Percentiles rank a stretch among this genome's conserved stretches.
phyloP scores from a whole-genome alignment of 2,113 vertebrate species.

The Myrmophylax atrothorax region DNA sequence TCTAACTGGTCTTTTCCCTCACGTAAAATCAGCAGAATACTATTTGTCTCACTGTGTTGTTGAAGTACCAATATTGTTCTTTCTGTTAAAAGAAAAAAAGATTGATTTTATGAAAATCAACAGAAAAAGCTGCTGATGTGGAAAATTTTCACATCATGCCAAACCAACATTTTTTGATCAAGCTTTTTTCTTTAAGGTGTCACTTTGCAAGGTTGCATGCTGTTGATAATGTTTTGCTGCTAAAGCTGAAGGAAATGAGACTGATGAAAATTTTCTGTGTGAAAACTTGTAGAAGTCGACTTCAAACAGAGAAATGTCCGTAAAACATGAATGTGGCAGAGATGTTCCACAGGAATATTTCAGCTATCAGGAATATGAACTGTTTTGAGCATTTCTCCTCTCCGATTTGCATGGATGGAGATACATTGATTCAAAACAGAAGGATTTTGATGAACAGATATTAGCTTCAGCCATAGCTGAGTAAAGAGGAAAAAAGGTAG shows the following conservation, averaged over 20 bases:
- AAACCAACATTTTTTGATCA: neutral
- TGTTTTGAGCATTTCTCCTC: neutral
- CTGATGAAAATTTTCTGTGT: neutral
- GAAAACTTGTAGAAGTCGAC: neutral
- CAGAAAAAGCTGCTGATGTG: neutral
- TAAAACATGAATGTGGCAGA: neutral
- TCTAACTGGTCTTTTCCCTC: neutral
- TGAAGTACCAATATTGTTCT: neutral
- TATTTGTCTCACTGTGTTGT: neutral
- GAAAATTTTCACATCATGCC: neutral
- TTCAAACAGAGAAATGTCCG: neutral
- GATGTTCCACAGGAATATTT: neutral
- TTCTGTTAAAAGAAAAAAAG: neutral
- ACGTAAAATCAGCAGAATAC: neutral
- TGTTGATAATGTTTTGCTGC: neutral
- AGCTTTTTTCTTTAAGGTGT: neutral
- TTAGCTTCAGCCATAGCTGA: constrained; percentile 13
- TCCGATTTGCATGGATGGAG: neutral
- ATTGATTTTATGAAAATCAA: neutral
- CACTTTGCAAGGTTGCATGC: neutral
- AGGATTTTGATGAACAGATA: constrained; percentile 35
- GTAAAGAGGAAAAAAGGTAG: constrained; percentile 43
- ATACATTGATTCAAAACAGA: constrained; percentile 19
- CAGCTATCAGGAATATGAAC: neutral
- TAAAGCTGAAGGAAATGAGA: neutral